These are phyloP conservation scores for Gymnogyps californianus DNA, from an alignment of 2,113 vertebrate genomes.

Conservation along the genomic window DNA sequence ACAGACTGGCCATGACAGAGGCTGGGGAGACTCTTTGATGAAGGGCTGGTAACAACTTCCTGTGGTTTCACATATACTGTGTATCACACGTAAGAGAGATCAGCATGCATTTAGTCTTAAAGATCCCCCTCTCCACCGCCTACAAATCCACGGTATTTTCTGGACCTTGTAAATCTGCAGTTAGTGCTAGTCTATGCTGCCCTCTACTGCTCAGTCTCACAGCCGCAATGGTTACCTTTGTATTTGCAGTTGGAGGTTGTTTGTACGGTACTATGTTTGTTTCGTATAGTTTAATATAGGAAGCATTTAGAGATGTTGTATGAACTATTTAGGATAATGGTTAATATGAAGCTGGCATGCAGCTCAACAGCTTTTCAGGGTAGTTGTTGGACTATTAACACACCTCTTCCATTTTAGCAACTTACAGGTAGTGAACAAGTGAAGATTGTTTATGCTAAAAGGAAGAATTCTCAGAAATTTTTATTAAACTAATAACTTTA, in stretches of 20 bases:
- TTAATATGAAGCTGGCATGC: background rate
- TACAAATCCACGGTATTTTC: background rate
- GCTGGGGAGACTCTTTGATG: background rate
- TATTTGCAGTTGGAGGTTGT: background rate
- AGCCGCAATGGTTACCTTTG: background rate
- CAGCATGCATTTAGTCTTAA: background rate
- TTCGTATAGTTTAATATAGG: background rate
- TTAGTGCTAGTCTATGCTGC: slow-evolving; percentile 59
- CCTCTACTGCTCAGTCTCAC: slow-evolving; percentile 61
- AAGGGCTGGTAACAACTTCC: slow-evolving; percentile 13
- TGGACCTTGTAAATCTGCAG: background rate
- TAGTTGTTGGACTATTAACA: background rate
- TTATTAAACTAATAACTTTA: background rate
- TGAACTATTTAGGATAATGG: background rate
- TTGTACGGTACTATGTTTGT: accelerated
- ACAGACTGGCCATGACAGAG: background rate
- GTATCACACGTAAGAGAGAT: background rate
- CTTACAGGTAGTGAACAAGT: background rate
- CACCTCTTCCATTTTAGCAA: background rate
- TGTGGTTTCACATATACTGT: background rate
- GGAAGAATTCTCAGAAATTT: background rate
- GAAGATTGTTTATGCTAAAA: background rate
- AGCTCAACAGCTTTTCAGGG: background rate
- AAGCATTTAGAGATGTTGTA: background rate
- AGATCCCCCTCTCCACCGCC: background rate